Evolutionary conservation across 2,888 invertebrate species (phyloP), one percentile per base, ranked within the genome.

Genomic region (Tuberolachnus salignus): DNA sequence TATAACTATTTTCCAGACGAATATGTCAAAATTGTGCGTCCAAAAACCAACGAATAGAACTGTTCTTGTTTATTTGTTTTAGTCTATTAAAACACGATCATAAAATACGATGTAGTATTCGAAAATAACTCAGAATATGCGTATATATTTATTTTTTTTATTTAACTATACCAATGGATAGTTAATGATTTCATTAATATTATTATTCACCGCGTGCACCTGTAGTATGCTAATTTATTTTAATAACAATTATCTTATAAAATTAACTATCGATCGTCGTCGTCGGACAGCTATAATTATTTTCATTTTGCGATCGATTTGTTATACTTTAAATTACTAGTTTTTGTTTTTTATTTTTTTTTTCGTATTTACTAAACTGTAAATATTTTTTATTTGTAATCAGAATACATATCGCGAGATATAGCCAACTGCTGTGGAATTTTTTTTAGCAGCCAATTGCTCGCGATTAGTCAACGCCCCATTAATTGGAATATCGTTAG

Each of bases 401-500:
- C 57, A 59, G 57, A 59, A 71, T n/a, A 46, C n/a, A 46, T 57
- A 71, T 44, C 34, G 6, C 34, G 34, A 34, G 34, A 34, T 34
- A 34, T 34, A 6, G 34, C 34, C 34, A n/a, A 71, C 57, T n/a
- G 57, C n/a, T 26, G 13, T 44, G n/a, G 44, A 59, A 59, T 71
- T 71, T 34, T 71, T 34, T 44, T 59, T 46, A 71, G 55, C 55
- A 21, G 42, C 8, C n/a, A 57, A 26, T 59, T 59, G 23, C 13
- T 59, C n/a, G 44, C n/a, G 16, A 69, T 55, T 44, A 21, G 55
- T 70, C 16, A n/a, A 70, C 55, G 55, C 23, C 23, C 46, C 23
- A 9, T 46, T 71, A 59, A 71, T 71, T 71, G 46, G 11, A 46
- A 23, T 46, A 57, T 71, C 57, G 57, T 71, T 71, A 71, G 55